phyloP scores from a whole-genome alignment of 2,113 vertebrate genomes.

The Taxidea taxus region DNA sequence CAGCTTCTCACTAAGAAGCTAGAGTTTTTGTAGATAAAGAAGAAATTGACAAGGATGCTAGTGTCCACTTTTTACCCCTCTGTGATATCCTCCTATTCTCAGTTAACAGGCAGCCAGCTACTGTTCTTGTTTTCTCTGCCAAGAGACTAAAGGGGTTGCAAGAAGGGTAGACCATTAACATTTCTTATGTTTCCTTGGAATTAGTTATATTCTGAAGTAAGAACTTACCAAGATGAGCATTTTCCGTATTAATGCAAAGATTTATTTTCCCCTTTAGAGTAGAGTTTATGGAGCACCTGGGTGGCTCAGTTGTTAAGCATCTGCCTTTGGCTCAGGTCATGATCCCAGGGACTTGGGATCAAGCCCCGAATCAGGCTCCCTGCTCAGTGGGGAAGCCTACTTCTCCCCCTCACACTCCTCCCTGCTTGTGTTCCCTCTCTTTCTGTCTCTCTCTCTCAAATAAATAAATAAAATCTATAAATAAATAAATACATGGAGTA shows the following conservation, averaged over 20 bases:
- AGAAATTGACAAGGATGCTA: neutral
- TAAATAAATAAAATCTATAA: no score
- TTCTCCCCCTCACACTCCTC: no score
- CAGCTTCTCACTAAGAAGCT: neutral
- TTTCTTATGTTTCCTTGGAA: conserved; percentile 1
- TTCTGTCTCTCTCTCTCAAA: no score
- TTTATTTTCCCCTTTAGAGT: conserved; percentile 1
- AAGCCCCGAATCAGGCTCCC: no score
- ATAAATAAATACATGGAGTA: no score
- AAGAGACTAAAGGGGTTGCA: neutral
- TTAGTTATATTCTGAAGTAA: neutral
- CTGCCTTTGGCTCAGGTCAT: no score
- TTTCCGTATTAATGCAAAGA: neutral
- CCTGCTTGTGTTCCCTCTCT: no score
- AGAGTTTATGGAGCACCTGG: neutral
- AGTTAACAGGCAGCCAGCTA: neutral
- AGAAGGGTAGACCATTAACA: neutral
- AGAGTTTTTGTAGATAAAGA: neutral
- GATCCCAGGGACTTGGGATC: no score
- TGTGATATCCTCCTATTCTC: neutral
- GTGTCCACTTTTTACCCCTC: neutral
- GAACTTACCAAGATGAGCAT: neutral
- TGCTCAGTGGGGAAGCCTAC: no score
- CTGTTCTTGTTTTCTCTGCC: neutral
- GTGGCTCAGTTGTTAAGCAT: no score